Evolutionary conservation across 2,113 vertebrate species (phyloP), one percentile per base, ranked within the genome.

Genomic region (Chrysemys picta): DNA sequence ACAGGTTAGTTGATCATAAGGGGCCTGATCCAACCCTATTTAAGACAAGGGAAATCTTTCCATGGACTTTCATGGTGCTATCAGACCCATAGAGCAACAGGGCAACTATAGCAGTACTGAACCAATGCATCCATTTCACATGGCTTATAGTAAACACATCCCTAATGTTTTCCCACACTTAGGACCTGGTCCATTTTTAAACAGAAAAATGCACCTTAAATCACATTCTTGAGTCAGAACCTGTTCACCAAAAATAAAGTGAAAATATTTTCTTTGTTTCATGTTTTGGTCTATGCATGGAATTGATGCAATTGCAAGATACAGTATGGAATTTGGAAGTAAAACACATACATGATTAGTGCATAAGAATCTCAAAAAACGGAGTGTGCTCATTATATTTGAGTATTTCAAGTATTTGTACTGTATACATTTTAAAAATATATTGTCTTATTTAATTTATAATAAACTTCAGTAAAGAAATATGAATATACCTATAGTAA

Each of bases 341-440:
- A 84, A 93, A 69, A 11, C 50, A 52, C 35, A 2, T 22, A 52
- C 21, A 5, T 80, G 6, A 3, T 35, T 11, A n/a, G 31, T 50
- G 59, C 52, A 35, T 89, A 2, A 8, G 13, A 87, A 91, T 95
- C 82, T 53, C 91, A 3, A 5, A 25, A 49, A 3, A 3, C 80
- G 42, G 62, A 27, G 21, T 56, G 5, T 54, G 82, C 78, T 49
- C 59, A 87, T 11, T 84, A 53, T 3, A 62, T 90, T 56, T 84
- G 12, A 45, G 72, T 89, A 89, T 25, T 83, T 87, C 57, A 57
- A 62, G 25, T 89, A 1, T 79, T 91, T 93, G 3, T 10, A 17
- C 0, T 52, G 0, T 57, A 19, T 56, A 5, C 83, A 29, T 87
- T 87, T 0, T 0, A 10, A 82, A 76, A 85, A 85, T 62, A 3